Percentiles rank a stretch among this genome's conserved stretches.
These are phyloP conservation scores for Agraylea sexmaculata DNA, from an alignment of 1,140 invertebrate species.

Conservation along the genomic window DNA sequence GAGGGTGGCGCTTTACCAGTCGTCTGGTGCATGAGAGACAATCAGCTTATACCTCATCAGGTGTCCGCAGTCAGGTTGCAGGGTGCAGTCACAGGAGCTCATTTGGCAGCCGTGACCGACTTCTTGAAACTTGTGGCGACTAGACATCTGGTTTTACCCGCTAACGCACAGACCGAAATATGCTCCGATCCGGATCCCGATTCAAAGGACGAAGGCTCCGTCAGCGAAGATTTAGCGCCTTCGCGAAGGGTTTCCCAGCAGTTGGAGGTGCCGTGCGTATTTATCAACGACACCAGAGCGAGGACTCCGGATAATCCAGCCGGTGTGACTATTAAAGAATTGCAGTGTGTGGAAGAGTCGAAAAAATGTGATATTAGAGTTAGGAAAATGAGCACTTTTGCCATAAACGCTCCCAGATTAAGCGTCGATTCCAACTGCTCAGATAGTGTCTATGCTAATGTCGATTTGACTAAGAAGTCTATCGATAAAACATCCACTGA, in stretches of 20 bases:
- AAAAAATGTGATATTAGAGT: conserved; percentile 31
- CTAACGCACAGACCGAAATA: conserved; percentile 28
- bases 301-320: conserved; percentile 34
- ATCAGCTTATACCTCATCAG: conserved; percentile 48
- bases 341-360: conserved; percentile 28
- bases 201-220: conserved; percentile 20
- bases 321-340: conserved; percentile 28
- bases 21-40: conserved; percentile 52
- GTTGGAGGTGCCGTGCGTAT: conserved; percentile 40
- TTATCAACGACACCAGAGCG: conserved; percentile 35
- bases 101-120: conserved; percentile 47
- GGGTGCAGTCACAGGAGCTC: conserved; percentile 46
- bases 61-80: conserved; percentile 49
- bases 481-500: conserved; percentile 27
- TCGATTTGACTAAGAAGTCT: conserved; percentile 37
- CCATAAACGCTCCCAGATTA: conserved; percentile 28
- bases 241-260: conserved; percentile 38
- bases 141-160: conserved; percentile 44
- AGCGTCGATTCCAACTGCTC: conserved; percentile 40
- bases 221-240: conserved; percentile 31
- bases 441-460: conserved; percentile 41
- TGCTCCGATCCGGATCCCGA: conserved; percentile 28
- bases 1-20: conserved; percentile 41
- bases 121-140: conserved; percentile 47
- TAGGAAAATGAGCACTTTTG: conserved; percentile 21